Evolutionary conservation across 2,888 invertebrate genomes (phyloP).

Genomic region (Timandra comae): DNA sequence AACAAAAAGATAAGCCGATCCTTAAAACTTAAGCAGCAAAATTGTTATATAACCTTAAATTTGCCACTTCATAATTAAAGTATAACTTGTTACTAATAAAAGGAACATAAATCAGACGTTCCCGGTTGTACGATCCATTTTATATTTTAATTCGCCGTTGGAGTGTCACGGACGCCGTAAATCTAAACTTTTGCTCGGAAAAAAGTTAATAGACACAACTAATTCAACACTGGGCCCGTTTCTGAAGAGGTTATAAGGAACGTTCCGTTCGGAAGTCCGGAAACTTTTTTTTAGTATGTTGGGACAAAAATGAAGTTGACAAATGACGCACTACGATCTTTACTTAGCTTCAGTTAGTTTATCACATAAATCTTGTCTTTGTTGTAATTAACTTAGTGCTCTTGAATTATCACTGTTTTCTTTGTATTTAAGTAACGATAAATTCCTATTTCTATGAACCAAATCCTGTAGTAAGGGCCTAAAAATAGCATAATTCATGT

Average conservation of each 20-base stretch:
- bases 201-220: constrained; percentile 13
- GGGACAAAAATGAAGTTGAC: not conserved
- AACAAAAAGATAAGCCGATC: no score
- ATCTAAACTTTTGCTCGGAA: constrained; percentile 1
- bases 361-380: no score
- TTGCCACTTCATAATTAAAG: not conserved
- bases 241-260: constrained; percentile 11
- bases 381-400: no score
- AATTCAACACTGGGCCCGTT: constrained; percentile 7
- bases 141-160: not conserved
- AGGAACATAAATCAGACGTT: not conserved
- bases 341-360: no score
- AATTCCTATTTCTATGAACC: no score
- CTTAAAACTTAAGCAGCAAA: no score
- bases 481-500: no score
- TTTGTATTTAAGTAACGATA: no score
- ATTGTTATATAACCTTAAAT: no score
- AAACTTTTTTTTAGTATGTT: constrained; percentile 17
- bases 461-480: no score
- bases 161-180: constrained; percentile 1
- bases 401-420: no score
- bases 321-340: no score
- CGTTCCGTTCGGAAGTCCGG: constrained; percentile 7
- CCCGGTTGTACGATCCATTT: not conserved
- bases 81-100: not conserved